Percentiles rank a stretch among this genome's conserved stretches.
phyloP scores from a whole-genome alignment of 2,888 invertebrate species.

The Melipona beecheii region DNA sequence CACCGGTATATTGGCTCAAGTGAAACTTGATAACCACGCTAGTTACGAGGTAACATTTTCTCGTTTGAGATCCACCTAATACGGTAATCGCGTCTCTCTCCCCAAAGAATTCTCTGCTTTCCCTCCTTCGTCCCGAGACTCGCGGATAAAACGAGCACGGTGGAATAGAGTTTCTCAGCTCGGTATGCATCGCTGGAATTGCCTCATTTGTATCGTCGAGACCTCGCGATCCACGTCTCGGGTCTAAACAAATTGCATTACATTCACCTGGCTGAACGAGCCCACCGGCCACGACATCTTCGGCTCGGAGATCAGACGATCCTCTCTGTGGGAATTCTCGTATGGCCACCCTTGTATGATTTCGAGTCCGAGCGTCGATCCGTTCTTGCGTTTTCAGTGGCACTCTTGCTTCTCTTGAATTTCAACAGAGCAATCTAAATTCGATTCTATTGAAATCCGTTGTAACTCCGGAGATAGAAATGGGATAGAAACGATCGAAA shows the following conservation, averaged over 20 bases:
- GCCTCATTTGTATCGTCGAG: slow-evolving; percentile 70
- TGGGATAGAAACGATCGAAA: too few relatives aligned
- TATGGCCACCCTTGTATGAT: slow-evolving; percentile 39
- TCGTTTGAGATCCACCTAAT: not conserved
- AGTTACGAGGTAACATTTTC: not conserved
- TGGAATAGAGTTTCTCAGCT: not conserved
- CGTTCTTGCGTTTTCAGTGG: not conserved
- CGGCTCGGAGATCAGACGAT: slow-evolving; percentile 35
- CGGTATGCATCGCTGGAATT: slow-evolving; percentile 52
- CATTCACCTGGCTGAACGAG: slow-evolving; percentile 43
- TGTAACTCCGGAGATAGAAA: too few relatives aligned
- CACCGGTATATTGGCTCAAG: too few relatives aligned
- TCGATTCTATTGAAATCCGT: not conserved
- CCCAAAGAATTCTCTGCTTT: not conserved
- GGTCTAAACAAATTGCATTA: slow-evolving; percentile 69
- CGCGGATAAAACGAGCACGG: not conserved
- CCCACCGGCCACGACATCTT: slow-evolving; percentile 48
- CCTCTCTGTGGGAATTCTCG: slow-evolving; percentile 41
- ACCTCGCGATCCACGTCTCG: slow-evolving; percentile 56
- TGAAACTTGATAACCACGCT: not conserved
- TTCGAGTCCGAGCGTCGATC: slow-evolving; percentile 39
- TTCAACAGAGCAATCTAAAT: not conserved
- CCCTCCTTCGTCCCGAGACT: too few relatives aligned
- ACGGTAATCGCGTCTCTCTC: not conserved
- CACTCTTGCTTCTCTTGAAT: not conserved